Evolutionary conservation across 2,888 invertebrate genomes (phyloP), one percentile per base, ranked within the genome.

Genomic region (Unio pictorum): DNA sequence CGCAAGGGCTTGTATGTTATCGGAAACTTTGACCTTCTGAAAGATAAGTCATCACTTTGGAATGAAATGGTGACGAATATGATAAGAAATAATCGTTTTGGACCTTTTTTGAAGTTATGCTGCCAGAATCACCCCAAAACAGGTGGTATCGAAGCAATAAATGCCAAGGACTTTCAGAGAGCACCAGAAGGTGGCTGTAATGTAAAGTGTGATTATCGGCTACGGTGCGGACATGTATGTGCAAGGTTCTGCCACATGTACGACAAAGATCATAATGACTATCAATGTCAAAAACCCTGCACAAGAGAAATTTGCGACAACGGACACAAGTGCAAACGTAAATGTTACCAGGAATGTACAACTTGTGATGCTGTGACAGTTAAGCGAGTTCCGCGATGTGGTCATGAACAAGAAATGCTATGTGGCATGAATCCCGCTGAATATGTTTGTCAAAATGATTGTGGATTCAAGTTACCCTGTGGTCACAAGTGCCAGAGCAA

Each of bases 301-400:
- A 68, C 62, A 18, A 73, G 71, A 73, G 68, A 34, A 67, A 76
- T 73, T 18, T 79, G 80, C 34, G 54, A 69, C 17, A 73, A 71
- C 30, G 67, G 66, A 0, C 84, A 84, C 64, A 30, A 61, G 54
- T 84, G 84, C 55, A 61, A 80, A 18, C 92, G 90, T 75, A 67
- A 75, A 54, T 94, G 94, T 77, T 87, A 87, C 77, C 91, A 93
- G 81, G 68, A 75, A 6, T 78, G 84, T 71, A 81, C 81, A 28
- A 64, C 79, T 2, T 88, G 88, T 69, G 30, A 56, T 26, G 63
- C 69, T 7, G 55, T 64, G 28, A 79, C 85, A 1, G 67, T 74
- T 17, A 84, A 84, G 67, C 59, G 23, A 15, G 71, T 87, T 1
- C 82, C 85, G 1, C 68, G 63, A 45, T 89, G 89, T 75, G 80